Conservation (phyloP, 2,888 invertebrate genomes). For the Amphipyra tragopoginis region DNA sequence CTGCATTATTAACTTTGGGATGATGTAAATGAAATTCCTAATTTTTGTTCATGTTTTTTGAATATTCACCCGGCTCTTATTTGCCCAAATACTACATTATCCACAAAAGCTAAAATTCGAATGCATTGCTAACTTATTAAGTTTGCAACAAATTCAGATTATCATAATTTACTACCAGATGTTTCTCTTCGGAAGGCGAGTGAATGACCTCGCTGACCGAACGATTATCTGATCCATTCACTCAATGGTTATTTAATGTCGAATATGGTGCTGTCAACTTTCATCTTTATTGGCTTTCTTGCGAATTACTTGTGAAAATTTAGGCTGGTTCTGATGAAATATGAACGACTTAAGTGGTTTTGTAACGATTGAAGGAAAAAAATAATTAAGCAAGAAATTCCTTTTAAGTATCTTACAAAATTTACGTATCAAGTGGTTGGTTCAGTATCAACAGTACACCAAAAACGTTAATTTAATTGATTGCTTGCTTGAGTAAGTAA, state of each 20-base stretch:
- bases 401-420: too few relatives aligned
- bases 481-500: too few relatives aligned
- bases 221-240: constrained; percentile 59
- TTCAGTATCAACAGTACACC: too few relatives aligned
- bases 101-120: neutral
- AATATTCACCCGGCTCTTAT: too few relatives aligned
- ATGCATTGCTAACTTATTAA: constrained; percentile 1
- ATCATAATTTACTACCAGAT: constrained; percentile 40
- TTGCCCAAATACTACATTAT: too few relatives aligned
- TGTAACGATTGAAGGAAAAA: constrained; percentile 22
- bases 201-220: constrained; percentile 77
- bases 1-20: too few relatives aligned
- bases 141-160: neutral
- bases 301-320: constrained; percentile 50
- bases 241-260: constrained; percentile 59
- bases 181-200: constrained; percentile 66
- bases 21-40: too few relatives aligned
- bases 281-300: constrained; percentile 70
- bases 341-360: constrained; percentile 35
- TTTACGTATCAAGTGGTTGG: neutral
- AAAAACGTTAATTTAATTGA: too few relatives aligned
- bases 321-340: constrained; percentile 39
- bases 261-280: constrained; percentile 69
- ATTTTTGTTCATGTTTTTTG: too few relatives aligned
- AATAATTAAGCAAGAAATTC: constrained; percentile 9